A percentile compares a stretch with the other conserved stretches of the same genome.
These are phyloP conservation scores for Stichopus horrens DNA, from an alignment of 53 echinoderm and acorn worm genomes.

Conservation along the genomic window DNA sequence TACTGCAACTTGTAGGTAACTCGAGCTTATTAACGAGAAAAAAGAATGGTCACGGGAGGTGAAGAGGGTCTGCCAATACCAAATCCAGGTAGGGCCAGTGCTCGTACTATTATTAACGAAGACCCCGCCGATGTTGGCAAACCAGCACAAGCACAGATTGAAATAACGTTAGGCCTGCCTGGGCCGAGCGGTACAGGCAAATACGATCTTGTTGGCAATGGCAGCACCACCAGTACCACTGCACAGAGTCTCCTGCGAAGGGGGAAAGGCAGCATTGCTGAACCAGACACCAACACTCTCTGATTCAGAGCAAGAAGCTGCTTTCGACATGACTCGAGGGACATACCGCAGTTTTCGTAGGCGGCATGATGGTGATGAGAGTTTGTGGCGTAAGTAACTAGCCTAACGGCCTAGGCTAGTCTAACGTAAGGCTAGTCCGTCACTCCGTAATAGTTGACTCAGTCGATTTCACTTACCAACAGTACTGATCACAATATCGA, in stretches of 20 bases:
- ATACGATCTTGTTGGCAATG: background rate
- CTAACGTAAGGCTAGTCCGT: background rate
- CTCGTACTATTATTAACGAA: too few species aligned
- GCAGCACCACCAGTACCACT: background rate
- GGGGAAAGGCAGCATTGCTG: background rate
- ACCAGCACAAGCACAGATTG: background rate
- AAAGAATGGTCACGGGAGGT: too few species aligned
- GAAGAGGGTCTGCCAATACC: too few species aligned
- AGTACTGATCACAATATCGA: too few species aligned
- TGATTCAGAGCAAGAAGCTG: background rate
- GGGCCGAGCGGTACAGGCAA: background rate
- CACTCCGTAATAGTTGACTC: too few species aligned
- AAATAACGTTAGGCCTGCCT: constrained; percentile 4
- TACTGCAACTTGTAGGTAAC: too few species aligned
- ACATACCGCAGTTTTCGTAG: background rate
- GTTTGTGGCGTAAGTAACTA: background rate
- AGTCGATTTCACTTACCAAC: too few species aligned
- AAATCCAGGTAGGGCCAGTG: too few species aligned
- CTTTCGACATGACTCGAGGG: background rate
- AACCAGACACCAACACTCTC: background rate
- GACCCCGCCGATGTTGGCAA: too few species aligned
- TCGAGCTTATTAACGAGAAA: too few species aligned
- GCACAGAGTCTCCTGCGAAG: background rate
- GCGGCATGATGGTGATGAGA: constrained; percentile 8
- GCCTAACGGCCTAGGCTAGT: background rate